Evolutionary conservation across 2,888 invertebrate genomes (phyloP).

Genomic region (Aporophyla nigra): DNA sequence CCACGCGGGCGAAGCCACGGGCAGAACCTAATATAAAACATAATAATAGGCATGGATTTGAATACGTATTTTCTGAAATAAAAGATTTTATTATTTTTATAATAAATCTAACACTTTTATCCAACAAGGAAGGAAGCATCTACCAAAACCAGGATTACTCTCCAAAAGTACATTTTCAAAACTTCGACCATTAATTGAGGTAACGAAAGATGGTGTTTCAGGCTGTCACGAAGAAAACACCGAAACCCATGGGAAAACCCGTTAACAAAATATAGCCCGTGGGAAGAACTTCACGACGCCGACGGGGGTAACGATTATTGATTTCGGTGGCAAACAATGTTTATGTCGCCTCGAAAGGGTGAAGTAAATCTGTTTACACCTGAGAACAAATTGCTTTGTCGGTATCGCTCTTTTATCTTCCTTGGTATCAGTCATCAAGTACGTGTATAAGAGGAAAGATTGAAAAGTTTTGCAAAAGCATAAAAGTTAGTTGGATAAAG

Average conservation of each 20-base stretch:
- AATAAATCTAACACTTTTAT: too few species aligned
- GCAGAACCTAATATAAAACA: too few species aligned
- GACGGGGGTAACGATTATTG: slow-evolving; percentile 39
- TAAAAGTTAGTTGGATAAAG: not conserved
- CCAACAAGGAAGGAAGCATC: too few species aligned
- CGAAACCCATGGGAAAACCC: slow-evolving; percentile 2
- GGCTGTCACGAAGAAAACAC: not conserved
- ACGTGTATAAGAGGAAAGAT: too few species aligned
- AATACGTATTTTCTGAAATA: too few species aligned
- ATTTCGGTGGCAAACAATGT: slow-evolving; percentile 33
- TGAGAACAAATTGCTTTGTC: not conserved
- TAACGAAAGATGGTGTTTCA: not conserved
- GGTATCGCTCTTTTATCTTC: not conserved
- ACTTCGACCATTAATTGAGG: not conserved
- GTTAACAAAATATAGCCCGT: slow-evolving; percentile 15
- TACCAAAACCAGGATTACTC: not conserved
- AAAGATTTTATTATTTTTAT: too few species aligned
- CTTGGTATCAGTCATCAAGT: not conserved
- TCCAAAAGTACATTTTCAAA: slow-evolving; percentile 2
- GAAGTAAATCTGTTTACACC: slow-evolving; percentile 34
- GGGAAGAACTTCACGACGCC: not conserved
- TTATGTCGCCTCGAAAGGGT: not conserved
- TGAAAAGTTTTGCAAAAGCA: not conserved
- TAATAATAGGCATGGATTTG: too few species aligned
- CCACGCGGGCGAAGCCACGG: too few species aligned